A percentile compares a stretch with the other conserved stretches of the same genome.
These are phyloP conservation scores for Harpegnathos saltator DNA, from an alignment of 1,140 invertebrate species.

Conservation along the genomic window DNA sequence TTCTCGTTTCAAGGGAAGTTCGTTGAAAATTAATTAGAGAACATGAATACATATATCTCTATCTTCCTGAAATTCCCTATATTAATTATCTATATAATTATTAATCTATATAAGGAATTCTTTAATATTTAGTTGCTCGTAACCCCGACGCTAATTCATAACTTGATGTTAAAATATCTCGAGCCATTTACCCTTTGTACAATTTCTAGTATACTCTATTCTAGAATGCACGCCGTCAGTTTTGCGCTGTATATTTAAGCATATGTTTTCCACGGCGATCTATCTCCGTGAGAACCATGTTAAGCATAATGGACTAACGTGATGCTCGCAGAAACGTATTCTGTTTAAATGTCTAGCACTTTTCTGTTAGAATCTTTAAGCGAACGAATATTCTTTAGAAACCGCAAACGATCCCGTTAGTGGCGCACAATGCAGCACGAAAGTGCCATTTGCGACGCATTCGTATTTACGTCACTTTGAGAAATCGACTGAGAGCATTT, in stretches of 20 bases:
- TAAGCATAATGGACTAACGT: slow-evolving; percentile 38
- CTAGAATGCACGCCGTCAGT: neutral
- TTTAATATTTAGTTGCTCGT: neutral
- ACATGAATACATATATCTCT: neutral
- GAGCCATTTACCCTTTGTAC: neutral
- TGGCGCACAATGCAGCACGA: slow-evolving; percentile 48
- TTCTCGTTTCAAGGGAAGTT: neutral
- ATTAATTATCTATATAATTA: no score
- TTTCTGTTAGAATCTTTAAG: slow-evolving; percentile 55
- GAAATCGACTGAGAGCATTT: slow-evolving; percentile 46
- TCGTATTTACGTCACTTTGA: slow-evolving; percentile 57
- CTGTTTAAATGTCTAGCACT: slow-evolving; percentile 46
- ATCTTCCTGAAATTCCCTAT: neutral
- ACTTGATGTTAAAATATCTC: slow-evolving; percentile 19
- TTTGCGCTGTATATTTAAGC: slow-evolving; percentile 33
- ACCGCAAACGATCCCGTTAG: slow-evolving; percentile 57
- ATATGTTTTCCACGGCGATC: neutral
- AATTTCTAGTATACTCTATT: neutral
- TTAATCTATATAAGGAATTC: no score
- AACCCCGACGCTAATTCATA: neutral
- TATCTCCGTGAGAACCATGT: slow-evolving; percentile 52
- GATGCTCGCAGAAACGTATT: slow-evolving; percentile 42
- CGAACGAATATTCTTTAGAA: slow-evolving; percentile 32
- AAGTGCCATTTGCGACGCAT: slow-evolving; percentile 58
- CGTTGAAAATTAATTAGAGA: neutral